A percentile compares a stretch with the other conserved stretches of the same genome.
Evolutionary conservation across 2,797 vertebrate species (phyloP).

Genomic region (Meriones psammophilus): DNA sequence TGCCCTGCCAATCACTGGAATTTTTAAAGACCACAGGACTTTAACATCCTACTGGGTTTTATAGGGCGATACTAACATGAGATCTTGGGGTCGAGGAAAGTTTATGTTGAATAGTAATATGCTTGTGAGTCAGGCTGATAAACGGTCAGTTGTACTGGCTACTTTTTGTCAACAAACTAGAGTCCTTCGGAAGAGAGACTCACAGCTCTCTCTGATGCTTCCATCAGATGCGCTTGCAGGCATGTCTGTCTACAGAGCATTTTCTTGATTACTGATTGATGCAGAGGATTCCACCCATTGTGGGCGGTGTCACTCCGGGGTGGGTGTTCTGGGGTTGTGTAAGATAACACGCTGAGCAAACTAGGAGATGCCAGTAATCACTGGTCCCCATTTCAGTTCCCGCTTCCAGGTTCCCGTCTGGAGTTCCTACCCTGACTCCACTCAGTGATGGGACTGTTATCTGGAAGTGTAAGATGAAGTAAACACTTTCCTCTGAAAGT

Average conservation of each 20-base stretch:
- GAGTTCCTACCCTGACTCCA: background rate
- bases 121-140: background rate
- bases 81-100: background rate
- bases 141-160: background rate
- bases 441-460: background rate
- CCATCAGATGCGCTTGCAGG: background rate
- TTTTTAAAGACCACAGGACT: background rate
- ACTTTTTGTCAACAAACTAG: background rate
- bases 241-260: background rate
- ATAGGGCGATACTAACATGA: background rate
- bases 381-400: background rate
- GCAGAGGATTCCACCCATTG: too few relatives aligned
- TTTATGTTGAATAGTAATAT: background rate
- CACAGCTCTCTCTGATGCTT: background rate
- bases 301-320: background rate
- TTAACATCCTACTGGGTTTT: background rate
- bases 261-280: background rate
- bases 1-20: background rate
- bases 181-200: background rate
- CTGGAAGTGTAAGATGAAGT: background rate
- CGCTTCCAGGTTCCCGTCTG: background rate
- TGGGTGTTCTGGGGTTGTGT: background rate
- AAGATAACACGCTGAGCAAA: background rate
- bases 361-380: background rate
- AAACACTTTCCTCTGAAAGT: background rate